A percentile compares a stretch with the other conserved stretches of the same genome.
Evolutionary conservation across 2,113 vertebrate species (phyloP).

Genomic region (Sminthopsis crassicaudata): DNA sequence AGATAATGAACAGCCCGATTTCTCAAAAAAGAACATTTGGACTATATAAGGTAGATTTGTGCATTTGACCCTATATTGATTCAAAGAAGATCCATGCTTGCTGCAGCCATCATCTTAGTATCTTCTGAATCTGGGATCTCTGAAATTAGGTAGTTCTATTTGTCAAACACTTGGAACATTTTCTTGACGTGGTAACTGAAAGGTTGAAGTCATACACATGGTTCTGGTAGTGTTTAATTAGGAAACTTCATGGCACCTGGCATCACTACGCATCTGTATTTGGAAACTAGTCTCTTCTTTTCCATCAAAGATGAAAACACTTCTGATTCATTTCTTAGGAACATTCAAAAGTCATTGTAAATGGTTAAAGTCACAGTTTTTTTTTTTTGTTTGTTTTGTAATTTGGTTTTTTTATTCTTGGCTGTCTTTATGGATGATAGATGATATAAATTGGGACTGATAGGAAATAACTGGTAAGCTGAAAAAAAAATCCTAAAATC

Average conservation of each 20-base stretch:
- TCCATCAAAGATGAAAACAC: slow-evolving; percentile 52
- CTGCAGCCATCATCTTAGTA: neutral
- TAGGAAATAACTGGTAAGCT: slow-evolving; percentile 69
- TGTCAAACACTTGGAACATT: slow-evolving; percentile 63
- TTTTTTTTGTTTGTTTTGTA: slow-evolving; percentile 39
- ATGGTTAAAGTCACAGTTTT: slow-evolving; percentile 29
- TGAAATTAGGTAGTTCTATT: slow-evolving; percentile 60
- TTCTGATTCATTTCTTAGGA: slow-evolving; percentile 46
- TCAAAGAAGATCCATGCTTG: slow-evolving; percentile 27
- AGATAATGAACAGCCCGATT: slow-evolving; percentile 35
- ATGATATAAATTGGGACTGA: slow-evolving; percentile 57
- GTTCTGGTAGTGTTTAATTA: slow-evolving; percentile 7
- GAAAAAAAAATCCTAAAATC: slow-evolving; percentile 77
- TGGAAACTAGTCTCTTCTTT: slow-evolving; percentile 74
- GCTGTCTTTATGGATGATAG: neutral
- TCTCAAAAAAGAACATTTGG: slow-evolving; percentile 43
- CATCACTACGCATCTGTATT: slow-evolving; percentile 59
- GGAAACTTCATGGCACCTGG: slow-evolving; percentile 59
- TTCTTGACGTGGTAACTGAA: neutral
- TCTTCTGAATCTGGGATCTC: slow-evolving; percentile 59
- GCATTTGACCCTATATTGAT: neutral
- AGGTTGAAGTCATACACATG: slow-evolving; percentile 51
- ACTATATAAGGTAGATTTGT: slow-evolving; percentile 11
- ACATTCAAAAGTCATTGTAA: slow-evolving; percentile 44
- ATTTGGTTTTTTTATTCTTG: neutral